Base-by-base conservation (phyloP, 2,888 invertebrate genomes). In the Belgica antarctica region DNA sequence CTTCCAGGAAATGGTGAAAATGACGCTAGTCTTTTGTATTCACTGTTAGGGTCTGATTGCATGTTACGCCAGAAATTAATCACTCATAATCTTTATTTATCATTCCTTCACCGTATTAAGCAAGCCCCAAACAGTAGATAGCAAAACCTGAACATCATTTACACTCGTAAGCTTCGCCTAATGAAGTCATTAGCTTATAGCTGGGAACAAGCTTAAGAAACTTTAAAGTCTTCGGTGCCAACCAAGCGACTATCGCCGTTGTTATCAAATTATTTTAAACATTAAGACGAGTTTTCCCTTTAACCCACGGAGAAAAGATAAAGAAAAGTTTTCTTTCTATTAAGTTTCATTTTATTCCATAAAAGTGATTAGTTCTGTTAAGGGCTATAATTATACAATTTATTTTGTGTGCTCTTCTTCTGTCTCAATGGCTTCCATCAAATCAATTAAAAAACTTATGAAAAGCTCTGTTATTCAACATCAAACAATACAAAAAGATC, bases 321-420 rank as follows among this genome's bases (percentile, higher is more conserved):
- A 52, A 17, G 52, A 52, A 52, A 52, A 19, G 22, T 52, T 52
- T 41, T 41, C 41, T 19, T 59, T 59, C 59, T 59, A 59, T 59
- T 59, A 59, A 59, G 59, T 59, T 59, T 65, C 65, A 46, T 65
- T 65, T 65, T 65, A 65, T 65, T 65, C 65, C 65, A 65, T 65
- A 41, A 65, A 65, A 65, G 47, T 65, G 65, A 65, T 65, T 65
- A 65, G 47, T 65, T 62, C n/a, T 62, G 59, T 59, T 59, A 19
- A 25, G 25, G 27, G 5, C 8, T 59, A 59, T 59, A 59, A 59
- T 59, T 59, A 59, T 59, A 59, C 59, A 59, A 27, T 59, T 59
- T 25, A 59, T 59, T 59, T 57, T 22, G 19, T 59, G 12, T 59
- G 1, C 27, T 59, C 27, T 5, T 59, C 27, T 59, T 27, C n/a